phyloP scores from a whole-genome alignment of 1,140 invertebrate genomes.

The Hydropsyche tenuis region DNA sequence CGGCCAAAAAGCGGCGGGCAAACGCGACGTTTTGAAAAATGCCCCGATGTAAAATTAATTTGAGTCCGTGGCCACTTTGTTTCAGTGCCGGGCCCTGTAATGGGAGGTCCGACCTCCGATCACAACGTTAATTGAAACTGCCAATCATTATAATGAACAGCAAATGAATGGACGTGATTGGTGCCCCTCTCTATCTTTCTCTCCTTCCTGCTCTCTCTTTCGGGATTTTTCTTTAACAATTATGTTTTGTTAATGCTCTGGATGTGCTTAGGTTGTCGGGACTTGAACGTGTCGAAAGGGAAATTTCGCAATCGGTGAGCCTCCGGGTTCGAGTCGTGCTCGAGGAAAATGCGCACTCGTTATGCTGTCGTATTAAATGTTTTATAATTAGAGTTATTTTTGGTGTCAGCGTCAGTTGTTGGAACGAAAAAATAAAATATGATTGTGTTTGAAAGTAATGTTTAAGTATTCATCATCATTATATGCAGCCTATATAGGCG shows the following conservation, averaged over 20 bases:
- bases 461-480: too few relatives aligned
- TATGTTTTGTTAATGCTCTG: neutral
- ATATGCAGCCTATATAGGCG: too few relatives aligned
- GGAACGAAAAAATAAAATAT: too few relatives aligned
- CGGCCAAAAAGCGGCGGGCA: conserved; percentile 2
- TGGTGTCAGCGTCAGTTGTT: too few relatives aligned
- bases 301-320: too few relatives aligned
- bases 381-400: too few relatives aligned
- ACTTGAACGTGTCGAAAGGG: too few relatives aligned
- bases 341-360: too few relatives aligned
- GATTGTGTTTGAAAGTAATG: too few relatives aligned
- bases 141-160: conserved; percentile 64
- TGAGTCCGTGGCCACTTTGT: conserved; percentile 38
- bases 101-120: conserved; percentile 61
- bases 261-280: too few relatives aligned
- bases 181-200: neutral
- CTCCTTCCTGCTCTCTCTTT: neutral
- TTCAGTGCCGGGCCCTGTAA: conserved; percentile 50
- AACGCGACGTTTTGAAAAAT: conserved; percentile 41
- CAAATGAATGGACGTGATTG: conserved; percentile 56
- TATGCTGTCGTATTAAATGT: too few relatives aligned
- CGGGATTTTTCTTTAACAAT: neutral
- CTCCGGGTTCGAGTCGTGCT: too few relatives aligned
- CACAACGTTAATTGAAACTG: conserved; percentile 64
- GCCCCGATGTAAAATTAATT: conserved; percentile 46